phyloP scores from a whole-genome alignment of 2,888 invertebrate species.

The Ophion ellenae region DNA sequence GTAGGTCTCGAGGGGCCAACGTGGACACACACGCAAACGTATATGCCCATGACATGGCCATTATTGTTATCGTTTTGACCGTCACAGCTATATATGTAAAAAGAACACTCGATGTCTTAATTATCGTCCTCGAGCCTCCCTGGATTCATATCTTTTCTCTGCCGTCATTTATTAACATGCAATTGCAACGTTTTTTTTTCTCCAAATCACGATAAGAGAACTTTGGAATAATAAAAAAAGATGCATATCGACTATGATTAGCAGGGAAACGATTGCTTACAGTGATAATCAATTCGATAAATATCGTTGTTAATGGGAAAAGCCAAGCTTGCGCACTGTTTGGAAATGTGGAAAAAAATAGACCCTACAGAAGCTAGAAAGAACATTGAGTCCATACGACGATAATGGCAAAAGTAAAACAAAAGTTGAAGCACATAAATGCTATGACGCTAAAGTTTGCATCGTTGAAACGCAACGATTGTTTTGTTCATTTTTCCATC shows the following conservation, averaged over 20 bases:
- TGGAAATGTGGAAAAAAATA: neutral
- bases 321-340: neutral
- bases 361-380: no score
- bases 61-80: constrained; percentile 70
- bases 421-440: no score
- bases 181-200: neutral
- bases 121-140: neutral
- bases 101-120: neutral
- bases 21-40: neutral
- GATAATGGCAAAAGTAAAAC: no score
- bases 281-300: neutral
- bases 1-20: constrained; percentile 70
- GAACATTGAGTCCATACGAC: no score
- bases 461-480: no score
- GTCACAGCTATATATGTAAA: no score
- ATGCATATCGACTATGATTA: neutral
- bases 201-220: constrained; percentile 3
- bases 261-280: neutral
- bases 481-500: no score
- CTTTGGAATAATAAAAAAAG: neutral
- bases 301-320: neutral
- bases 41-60: constrained; percentile 17
- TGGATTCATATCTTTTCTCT: neutral
- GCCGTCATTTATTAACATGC: neutral
- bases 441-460: no score